Base-by-base conservation (phyloP, 2,797 vertebrate species). In the Dryobates pubescens region DNA sequence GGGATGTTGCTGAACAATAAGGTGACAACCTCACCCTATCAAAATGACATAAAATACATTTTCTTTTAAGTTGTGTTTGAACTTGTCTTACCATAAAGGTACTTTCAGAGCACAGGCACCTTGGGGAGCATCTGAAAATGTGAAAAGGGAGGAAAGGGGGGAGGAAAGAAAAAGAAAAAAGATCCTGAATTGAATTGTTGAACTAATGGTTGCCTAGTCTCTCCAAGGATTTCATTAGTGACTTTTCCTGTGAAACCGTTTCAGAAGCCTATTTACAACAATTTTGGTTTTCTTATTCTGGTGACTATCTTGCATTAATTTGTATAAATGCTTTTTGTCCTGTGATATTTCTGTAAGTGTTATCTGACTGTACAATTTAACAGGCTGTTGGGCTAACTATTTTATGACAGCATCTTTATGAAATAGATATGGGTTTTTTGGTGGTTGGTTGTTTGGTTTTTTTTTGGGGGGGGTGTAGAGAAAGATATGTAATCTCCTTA, bases 161-260 rank as follows among this genome's bases (percentile, higher is more conserved):
- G 10, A 47, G 18, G 18, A 47, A 47, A 45, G 17, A 47, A 45
- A 45, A 49, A 41, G 17, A 57, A 30, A 45, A 36, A 43, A 29
- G 10, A 58, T 29, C 23, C 57, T 73, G 54, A 93, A 90, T 73
- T 88, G 87, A 88, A 86, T 91, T 88, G 54, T 89, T 94, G 92
- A 94, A 91, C 93, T 69, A 75, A 93, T 86, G 81, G 94, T 92
- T 92, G 71, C 62, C 36, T 72, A 15, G 29, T 29, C 15, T 95
- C 94, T 95, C 94, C 32, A 86, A 96, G 93, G 93, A 89, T 95
- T 96, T 96, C 63, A 82, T 96, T 95, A 96, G 87, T 86, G 65
- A 70, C 34, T 91, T 91, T 86, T 81, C 59, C 62, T 38, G 36
- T 82, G 81, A 72, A 88, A 84, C 19, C 47, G 29, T 82, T 89